phyloP scores from a whole-genome alignment of 37 sponge, comb jelly and placozoan species.

The Diacarnus erythraeanus region DNA sequence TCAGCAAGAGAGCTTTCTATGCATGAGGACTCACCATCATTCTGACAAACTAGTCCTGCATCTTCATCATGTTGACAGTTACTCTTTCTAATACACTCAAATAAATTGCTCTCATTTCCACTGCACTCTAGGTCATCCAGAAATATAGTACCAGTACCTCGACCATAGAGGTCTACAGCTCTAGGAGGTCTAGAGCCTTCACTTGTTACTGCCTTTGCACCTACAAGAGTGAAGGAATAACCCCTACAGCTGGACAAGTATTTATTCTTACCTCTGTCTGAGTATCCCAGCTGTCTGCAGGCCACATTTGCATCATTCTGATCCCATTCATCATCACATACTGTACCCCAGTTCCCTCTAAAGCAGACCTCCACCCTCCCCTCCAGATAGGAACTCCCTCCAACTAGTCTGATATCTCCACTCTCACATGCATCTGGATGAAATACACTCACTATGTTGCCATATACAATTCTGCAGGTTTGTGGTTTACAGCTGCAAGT shows the following conservation, averaged over 20 bases:
- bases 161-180: too few relatives aligned
- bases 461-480: too few relatives aligned
- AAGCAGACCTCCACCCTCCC: neutral
- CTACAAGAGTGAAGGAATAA: neutral
- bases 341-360: neutral
- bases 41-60: slow-evolving; percentile 5
- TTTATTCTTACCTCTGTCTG: neutral
- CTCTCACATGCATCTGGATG: neutral
- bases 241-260: neutral
- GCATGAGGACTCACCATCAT: slow-evolving; percentile 1
- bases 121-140: slow-evolving; percentile 11
- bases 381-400: neutral
- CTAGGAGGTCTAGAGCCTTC: too few relatives aligned
- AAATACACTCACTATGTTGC: too few relatives aligned
- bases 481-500: too few relatives aligned
- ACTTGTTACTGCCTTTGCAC: neutral
- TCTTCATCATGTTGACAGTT: slow-evolving; percentile 10
- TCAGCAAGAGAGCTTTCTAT: neutral
- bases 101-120: slow-evolving; percentile 7
- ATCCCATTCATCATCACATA: neutral
- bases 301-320: neutral
- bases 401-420: neutral
- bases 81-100: neutral
- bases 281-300: neutral
- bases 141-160: neutral